Percentiles rank a stretch among this genome's conserved stretches.
Evolutionary conservation across 2,888 invertebrate species (phyloP).

Genomic region (Crossocerus cetratus): DNA sequence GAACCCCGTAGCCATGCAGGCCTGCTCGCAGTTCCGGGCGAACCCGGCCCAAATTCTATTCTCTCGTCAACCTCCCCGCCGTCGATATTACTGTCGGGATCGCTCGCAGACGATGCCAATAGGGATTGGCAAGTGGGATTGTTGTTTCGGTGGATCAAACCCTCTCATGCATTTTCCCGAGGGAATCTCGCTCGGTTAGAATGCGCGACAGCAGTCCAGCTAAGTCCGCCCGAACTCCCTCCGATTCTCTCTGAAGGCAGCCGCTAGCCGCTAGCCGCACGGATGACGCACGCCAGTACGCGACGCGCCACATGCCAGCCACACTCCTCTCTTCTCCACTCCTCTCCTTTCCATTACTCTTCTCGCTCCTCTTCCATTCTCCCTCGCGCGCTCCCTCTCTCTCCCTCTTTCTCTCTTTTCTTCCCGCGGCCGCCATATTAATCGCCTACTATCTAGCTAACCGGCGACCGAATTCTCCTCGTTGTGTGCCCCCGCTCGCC

Average conservation of each 20-base stretch:
- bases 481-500: not conserved
- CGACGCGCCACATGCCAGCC: slow-evolving; percentile 53
- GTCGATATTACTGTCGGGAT: slow-evolving; percentile 4
- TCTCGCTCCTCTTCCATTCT: too few species aligned
- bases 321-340: not conserved
- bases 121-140: not conserved
- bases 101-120: too few species aligned
- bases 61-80: slow-evolving; percentile 6
- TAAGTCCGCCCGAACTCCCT: not conserved
- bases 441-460: slow-evolving; percentile 44
- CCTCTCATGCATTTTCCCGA: not conserved
- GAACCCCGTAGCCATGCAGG: slow-evolving; percentile 68
- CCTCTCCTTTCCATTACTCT: too few species aligned
- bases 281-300: slow-evolving; percentile 69
- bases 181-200: slow-evolving; percentile 4
- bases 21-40: slow-evolving; percentile 19
- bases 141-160: not conserved
- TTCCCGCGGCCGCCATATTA: slow-evolving; percentile 66
- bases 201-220: not conserved
- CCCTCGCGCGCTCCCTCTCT: too few species aligned
- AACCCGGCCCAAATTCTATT: slow-evolving; percentile 14
- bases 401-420: slow-evolving; percentile 3
- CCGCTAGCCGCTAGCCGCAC: slow-evolving; percentile 32
- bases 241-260: slow-evolving; percentile 40
- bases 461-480: slow-evolving; percentile 62